Evolutionary conservation across 92 coral and sea anemone species (phyloP), one percentile per base, ranked within the genome.

Genomic region (Scolanthus callimorphus): DNA sequence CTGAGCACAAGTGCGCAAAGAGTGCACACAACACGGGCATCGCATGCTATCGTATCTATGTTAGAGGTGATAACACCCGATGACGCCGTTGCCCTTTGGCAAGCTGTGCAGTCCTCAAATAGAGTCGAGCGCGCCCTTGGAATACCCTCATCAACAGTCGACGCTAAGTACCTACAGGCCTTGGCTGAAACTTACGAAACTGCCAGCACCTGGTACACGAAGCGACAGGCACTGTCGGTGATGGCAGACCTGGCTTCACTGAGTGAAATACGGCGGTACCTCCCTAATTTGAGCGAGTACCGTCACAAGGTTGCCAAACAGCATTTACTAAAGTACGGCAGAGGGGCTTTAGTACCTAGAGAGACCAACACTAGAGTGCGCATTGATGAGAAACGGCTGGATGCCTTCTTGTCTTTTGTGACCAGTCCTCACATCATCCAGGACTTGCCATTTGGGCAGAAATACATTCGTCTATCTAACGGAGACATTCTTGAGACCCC

Each of bases 31-130:
- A 45, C 17, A 17, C 50, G 50, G 21, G 50, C 50, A 20, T 17
- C 50, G 21, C 21, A 45, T 17, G 50, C 50, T 24, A 45, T 45
- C 21, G 50, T 45, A 17, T 45, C 50, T 45, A 24, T 45, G 21
- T 12, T 45, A 24, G 50, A 45, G 21, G 50, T 45, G 21, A 37
- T 37, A 37, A 37, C 44, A 8, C 44, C 44, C 9, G 44, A 15
- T 9, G 44, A 37, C 15, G 44, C 44, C 15, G 15, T 9, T 37
- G 15, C 9, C 15, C 44, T 37, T 37, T 37, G 44, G 44, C 10
- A 37, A 45, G 50, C 50, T 24, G 50, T 45, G 1, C 50, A 45
- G 50, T 45, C 50, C 50, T 45, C 50, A 17, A 20, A 45, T 24
- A 17, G 21, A 17, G 50, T 45, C 15, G 50, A 45, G 4, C 17